phyloP scores from a whole-genome alignment of 2,888 invertebrate genomes.

The Eumacrocentrus americanus region DNA sequence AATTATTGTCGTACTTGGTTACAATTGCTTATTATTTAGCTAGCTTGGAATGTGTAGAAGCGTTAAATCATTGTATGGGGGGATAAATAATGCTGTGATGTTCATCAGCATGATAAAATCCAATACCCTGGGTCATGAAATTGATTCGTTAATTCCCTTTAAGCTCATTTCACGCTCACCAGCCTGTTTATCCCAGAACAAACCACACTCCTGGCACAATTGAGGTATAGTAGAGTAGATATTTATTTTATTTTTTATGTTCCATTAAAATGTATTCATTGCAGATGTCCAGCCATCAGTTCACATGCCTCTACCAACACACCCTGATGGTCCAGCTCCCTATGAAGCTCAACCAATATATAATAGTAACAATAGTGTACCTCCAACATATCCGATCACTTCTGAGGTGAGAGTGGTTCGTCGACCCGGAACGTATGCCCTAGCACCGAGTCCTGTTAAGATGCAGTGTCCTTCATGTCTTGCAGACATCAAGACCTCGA shows the following conservation, averaged over 20 bases:
- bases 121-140: too few species aligned
- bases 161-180: too few species aligned
- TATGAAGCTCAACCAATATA: slow-evolving; percentile 34
- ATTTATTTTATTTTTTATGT: slow-evolving; percentile 27
- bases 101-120: too few species aligned
- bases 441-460: slow-evolving; percentile 55
- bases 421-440: slow-evolving; percentile 46
- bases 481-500: slow-evolving; percentile 62
- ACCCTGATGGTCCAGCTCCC: slow-evolving; percentile 27
- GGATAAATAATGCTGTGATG: too few species aligned
- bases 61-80: too few species aligned
- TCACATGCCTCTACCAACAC: slow-evolving; percentile 36
- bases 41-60: too few species aligned
- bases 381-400: slow-evolving; percentile 34
- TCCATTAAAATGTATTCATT: too few species aligned
- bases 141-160: too few species aligned
- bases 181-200: too few species aligned
- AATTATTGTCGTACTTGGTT: not conserved
- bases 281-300: slow-evolving; percentile 41
- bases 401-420: slow-evolving; percentile 50
- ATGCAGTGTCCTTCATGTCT: slow-evolving; percentile 62
- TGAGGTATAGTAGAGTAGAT: not conserved
- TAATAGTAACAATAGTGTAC: slow-evolving; percentile 9
- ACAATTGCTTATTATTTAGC: too few species aligned
- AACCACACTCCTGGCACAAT: too few species aligned